These are phyloP conservation scores for Agelaius phoeniceus DNA, from an alignment of 2,113 vertebrate genomes.

Conservation along the genomic window DNA sequence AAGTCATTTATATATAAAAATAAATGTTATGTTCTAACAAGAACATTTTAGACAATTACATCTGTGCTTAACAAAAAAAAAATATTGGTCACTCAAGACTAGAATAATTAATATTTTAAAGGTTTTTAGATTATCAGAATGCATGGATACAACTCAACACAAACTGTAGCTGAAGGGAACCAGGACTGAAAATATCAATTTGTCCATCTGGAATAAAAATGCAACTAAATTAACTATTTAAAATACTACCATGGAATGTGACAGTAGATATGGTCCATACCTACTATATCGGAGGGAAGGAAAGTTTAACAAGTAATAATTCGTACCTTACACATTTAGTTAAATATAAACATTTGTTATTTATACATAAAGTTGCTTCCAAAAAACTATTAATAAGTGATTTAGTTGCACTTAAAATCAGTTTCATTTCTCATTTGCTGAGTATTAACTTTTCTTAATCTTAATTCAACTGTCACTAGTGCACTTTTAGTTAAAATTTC, in stretches of 20 bases:
- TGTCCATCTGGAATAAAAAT: slow-evolving; percentile 75
- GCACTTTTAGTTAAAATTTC: slow-evolving; percentile 82
- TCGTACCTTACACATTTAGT: slow-evolving; percentile 85
- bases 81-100: slow-evolving; percentile 82
- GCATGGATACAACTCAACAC: slow-evolving; percentile 80
- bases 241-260: slow-evolving; percentile 81
- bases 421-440: slow-evolving; percentile 72
- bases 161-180: slow-evolving; percentile 75
- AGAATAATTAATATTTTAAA: slow-evolving; percentile 80
- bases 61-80: slow-evolving; percentile 82
- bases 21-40: slow-evolving; percentile 80
- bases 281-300: slow-evolving; percentile 71
- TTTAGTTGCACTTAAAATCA: slow-evolving; percentile 82
- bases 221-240: slow-evolving; percentile 76
- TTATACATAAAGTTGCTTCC: slow-evolving; percentile 85
- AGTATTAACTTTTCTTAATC: slow-evolving; percentile 80
- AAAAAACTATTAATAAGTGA: slow-evolving; percentile 86
- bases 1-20: slow-evolving; percentile 80
- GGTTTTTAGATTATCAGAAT: slow-evolving; percentile 78
- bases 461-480: slow-evolving; percentile 77
- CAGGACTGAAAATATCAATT: slow-evolving; percentile 74
- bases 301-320: slow-evolving; percentile 77
- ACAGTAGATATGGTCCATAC: slow-evolving; percentile 72
- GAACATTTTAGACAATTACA: slow-evolving; percentile 82
- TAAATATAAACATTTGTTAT: slow-evolving; percentile 90